Evolutionary conservation across 92 coral and sea anemone genomes (phyloP).

Genomic region (Zoanthus gigantus): DNA sequence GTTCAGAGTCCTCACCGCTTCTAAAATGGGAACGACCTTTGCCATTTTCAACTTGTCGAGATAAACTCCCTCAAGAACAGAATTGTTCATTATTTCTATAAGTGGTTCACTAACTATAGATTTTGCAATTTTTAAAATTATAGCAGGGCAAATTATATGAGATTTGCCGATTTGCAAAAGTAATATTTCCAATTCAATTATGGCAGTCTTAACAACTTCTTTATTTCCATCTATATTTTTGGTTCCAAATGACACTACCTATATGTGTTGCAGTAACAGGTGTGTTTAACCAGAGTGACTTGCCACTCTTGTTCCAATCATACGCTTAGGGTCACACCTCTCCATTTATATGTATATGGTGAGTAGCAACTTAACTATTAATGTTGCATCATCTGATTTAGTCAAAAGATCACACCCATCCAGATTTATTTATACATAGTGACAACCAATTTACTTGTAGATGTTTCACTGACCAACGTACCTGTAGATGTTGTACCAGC

Average conservation of each 20-base stretch:
- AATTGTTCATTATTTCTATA: no score
- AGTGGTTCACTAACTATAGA: no score
- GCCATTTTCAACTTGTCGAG: no score
- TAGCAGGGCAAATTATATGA: no score
- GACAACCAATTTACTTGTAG: no score
- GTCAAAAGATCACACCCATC: constrained; percentile 74
- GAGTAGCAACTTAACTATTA: constrained; percentile 63
- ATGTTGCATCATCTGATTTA: constrained; percentile 82
- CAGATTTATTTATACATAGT: constrained; percentile 63
- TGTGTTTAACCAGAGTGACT: constrained; percentile 65
- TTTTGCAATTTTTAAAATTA: no score
- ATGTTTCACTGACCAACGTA: constrained; percentile 1
- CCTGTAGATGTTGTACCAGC: constrained; percentile 84
- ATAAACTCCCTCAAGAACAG: no score
- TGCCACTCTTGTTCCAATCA: constrained; percentile 68
- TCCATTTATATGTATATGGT: constrained; percentile 43
- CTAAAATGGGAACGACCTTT: no score
- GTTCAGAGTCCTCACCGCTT: no score
- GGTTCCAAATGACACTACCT: constrained; percentile 53
- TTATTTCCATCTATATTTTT: constrained; percentile 69
- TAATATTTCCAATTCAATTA: no score
- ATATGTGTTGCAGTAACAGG: constrained; percentile 76
- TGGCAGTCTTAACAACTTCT: constrained; percentile 1
- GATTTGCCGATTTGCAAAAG: no score
- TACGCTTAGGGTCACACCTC: no score